Conservation (phyloP, 2,113 vertebrate species). For the Gavia stellata region DNA sequence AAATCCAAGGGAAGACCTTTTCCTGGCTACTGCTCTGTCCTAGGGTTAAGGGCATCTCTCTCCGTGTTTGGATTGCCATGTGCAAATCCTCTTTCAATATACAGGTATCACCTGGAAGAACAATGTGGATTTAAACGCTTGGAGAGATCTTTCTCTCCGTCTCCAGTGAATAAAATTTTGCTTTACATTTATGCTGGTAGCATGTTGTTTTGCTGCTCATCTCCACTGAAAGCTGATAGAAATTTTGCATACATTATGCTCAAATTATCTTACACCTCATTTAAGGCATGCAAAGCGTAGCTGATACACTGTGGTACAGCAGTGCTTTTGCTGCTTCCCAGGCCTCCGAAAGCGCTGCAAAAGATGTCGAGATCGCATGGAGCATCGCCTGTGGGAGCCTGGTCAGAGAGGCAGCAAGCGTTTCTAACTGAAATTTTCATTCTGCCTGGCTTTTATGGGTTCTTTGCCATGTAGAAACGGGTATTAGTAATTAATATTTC, state of each 20-base stretch:
- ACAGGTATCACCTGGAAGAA: not conserved
- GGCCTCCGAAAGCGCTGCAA: not conserved
- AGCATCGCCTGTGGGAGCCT: not conserved
- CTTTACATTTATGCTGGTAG: not conserved
- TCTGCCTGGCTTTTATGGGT: not conserved
- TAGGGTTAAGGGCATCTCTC: not conserved
- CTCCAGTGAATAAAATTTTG: not conserved
- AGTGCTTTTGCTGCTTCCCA: not conserved
- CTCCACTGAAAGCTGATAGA: not conserved
- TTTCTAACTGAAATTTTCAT: not conserved
- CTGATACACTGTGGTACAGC: fast-evolving
- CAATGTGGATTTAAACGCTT: not conserved
- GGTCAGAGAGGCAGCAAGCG: not conserved
- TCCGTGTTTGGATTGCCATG: not conserved
- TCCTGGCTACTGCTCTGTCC: not conserved
- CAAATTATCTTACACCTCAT: not conserved
- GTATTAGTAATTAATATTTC: not conserved
- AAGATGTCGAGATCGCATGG: fast-evolving
- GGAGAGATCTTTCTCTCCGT: not conserved
- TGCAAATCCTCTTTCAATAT: not conserved
- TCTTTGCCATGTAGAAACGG: not conserved
- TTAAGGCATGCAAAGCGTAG: not conserved
- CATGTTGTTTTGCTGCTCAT: not conserved
- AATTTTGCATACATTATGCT: not conserved
- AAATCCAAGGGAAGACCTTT: not conserved